Percentiles rank a stretch among this genome's conserved stretches.
These are phyloP conservation scores for Cacatua alba DNA, from an alignment of 2,113 vertebrate genomes.

Conservation along the genomic window DNA sequence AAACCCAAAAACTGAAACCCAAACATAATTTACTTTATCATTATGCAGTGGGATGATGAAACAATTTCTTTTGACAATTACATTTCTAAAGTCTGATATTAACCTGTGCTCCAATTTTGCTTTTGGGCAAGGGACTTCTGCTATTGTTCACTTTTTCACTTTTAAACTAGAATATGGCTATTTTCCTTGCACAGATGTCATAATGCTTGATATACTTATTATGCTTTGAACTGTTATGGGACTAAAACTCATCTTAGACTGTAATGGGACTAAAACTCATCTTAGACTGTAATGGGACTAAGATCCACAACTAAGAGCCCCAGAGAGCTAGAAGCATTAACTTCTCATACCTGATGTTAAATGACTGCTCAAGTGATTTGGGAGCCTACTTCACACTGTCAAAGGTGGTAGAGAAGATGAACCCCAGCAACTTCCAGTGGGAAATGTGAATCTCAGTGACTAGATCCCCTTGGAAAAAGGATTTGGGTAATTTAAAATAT, in stretches of 20 bases:
- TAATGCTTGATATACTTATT: neutral
- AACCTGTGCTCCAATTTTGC: neutral
- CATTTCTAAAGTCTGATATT: neutral
- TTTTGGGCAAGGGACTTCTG: neutral
- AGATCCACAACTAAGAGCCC: neutral
- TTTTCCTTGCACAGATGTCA: neutral
- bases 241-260: neutral
- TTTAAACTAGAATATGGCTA: neutral
- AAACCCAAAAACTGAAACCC: accelerated
- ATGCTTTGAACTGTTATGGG: neutral
- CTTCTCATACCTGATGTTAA: neutral
- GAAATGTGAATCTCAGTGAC: neutral
- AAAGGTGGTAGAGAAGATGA: neutral
- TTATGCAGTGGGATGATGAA: neutral
- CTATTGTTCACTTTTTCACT: neutral
- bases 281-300: neutral
- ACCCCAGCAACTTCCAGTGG: neutral
- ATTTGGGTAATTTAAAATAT: neutral
- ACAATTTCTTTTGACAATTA: neutral
- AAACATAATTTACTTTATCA: neutral
- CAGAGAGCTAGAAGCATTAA: neutral
- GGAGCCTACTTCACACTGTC: neutral
- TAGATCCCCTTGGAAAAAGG: neutral
- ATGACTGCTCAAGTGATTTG: neutral
- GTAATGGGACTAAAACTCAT: neutral